Percentiles rank a stretch among this genome's conserved stretches.
Evolutionary conservation across 2,888 invertebrate species (phyloP).

Genomic region (Invenusta paracnida): DNA sequence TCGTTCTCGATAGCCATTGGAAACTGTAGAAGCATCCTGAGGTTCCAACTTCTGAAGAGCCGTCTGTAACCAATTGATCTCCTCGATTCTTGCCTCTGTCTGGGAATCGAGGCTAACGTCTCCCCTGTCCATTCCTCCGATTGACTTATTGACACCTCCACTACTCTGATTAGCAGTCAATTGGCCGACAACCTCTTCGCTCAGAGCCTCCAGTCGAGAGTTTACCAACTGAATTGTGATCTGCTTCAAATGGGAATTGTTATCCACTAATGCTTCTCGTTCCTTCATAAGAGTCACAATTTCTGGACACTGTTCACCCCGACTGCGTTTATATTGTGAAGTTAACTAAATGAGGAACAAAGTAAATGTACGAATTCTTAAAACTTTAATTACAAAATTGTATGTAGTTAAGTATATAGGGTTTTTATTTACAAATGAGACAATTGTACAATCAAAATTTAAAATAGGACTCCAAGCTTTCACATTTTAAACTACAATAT

Average conservation of each 20-base stretch:
- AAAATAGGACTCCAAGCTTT: too few species aligned
- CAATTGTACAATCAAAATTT: too few species aligned
- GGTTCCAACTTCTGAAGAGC: background rate
- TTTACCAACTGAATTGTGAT: background rate
- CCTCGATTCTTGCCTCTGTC: background rate
- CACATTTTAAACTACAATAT: too few species aligned
- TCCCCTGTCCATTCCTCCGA: too few species aligned
- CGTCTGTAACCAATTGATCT: background rate
- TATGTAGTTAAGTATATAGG: too few species aligned
- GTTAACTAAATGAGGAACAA: background rate
- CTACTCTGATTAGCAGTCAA: background rate
- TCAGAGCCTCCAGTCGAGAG: background rate
- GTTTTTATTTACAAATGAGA: too few species aligned
- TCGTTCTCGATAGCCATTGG: background rate
- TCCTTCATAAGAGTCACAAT: background rate
- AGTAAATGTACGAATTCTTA: too few species aligned
- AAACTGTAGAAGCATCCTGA: background rate
- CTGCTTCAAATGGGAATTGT: background rate
- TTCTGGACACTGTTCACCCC: background rate
- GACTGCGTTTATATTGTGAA: background rate
- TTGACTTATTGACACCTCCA: too few species aligned
- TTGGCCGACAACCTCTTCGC: background rate
- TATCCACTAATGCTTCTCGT: background rate
- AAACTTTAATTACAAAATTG: too few species aligned
- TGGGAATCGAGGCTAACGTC: background rate